Evolutionary conservation across 2,888 invertebrate genomes (phyloP).

Genomic region (Cremastobaeus sp.): DNA sequence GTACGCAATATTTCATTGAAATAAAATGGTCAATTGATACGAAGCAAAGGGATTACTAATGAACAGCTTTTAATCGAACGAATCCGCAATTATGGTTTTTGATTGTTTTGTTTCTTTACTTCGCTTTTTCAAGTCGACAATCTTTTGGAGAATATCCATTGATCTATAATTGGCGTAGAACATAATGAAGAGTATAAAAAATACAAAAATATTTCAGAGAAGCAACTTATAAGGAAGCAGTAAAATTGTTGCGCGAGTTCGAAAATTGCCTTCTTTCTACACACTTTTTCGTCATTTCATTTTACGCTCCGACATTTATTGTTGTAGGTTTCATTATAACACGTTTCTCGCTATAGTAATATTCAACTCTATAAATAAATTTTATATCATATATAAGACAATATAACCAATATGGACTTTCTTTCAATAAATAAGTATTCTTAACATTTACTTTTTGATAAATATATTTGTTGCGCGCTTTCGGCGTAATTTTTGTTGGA

Average conservation of each 20-base stretch:
- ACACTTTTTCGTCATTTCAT: background rate
- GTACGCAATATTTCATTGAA: too few species aligned
- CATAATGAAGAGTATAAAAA: slow-evolving; percentile 48
- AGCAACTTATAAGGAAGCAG: slow-evolving; percentile 5
- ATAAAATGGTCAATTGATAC: too few species aligned
- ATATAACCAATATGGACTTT: slow-evolving; percentile 25
- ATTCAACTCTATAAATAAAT: background rate
- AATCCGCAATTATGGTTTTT: too few species aligned
- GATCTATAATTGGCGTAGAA: too few species aligned
- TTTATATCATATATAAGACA: slow-evolving; percentile 7
- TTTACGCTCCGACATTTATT: background rate
- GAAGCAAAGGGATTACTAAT: too few species aligned
- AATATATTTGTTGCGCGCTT: slow-evolving; percentile 14
- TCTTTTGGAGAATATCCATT: too few species aligned
- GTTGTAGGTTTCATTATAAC: slow-evolving; percentile 2
- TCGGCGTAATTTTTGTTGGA: slow-evolving; percentile 12
- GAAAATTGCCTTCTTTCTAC: background rate
- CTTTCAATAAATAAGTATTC: slow-evolving; percentile 20
- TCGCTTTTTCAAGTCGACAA: too few species aligned
- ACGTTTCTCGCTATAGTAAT: too few species aligned
- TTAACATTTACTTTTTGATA: slow-evolving; percentile 4
- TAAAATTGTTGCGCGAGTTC: slow-evolving; percentile 11
- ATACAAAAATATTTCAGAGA: slow-evolving; percentile 40
- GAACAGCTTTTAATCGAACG: too few species aligned
- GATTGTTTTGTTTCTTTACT: too few species aligned